Evolutionary conservation across 30 jellyfish, hydroid and myxozoan genomes (phyloP), one percentile per base, ranked within the genome.

Genomic region (Thelohanellus kitauei): DNA sequence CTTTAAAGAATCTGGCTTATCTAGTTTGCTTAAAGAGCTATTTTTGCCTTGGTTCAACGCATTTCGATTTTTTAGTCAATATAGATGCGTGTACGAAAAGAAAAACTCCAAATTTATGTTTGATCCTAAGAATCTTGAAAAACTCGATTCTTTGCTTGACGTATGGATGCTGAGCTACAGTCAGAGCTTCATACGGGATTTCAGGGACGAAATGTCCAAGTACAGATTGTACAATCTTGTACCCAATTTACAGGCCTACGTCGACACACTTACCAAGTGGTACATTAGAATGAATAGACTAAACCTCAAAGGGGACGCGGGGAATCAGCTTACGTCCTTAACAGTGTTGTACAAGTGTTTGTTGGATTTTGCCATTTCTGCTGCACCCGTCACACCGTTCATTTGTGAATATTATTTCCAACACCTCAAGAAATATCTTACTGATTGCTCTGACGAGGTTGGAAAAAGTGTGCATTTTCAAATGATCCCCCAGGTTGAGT

Each of bases 31-130:
- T 66, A 71, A 71, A 23, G 91, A 71, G 40, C 84, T 71, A 8
- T 60, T 71, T 51, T 25, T 71, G 15, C 91, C 91, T 0, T 71
- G 91, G 91, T 71, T 48, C 37, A 71, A 71, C 56, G 86, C 91
- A 6, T 71, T 58, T 30, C 47, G 91, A 25, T 71, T 58, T 40
- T 43, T 71, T 40, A 46, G 60, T 12, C 91, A 71, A 27, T 27
- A 27, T 27, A 27, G n/a, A 27, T 27, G n/a, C n/a, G 35, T 27
- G 35, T 27, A 27, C n/a, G 35, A 27, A 27, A n/a, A 27, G 8
- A 27, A 27, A 27, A 8, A 27, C 35, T 5, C n/a, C n/a, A 27
- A 27, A 27, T 27, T 27, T 5, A 5, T 27, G n/a, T 8, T 5
- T n/a, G n/a, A 27, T 27, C n/a, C n/a, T 27, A 27, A 5, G 35